Evolutionary conservation across 2,113 vertebrate genomes (phyloP).

Genomic region (Oplegnathus fasciatus): DNA sequence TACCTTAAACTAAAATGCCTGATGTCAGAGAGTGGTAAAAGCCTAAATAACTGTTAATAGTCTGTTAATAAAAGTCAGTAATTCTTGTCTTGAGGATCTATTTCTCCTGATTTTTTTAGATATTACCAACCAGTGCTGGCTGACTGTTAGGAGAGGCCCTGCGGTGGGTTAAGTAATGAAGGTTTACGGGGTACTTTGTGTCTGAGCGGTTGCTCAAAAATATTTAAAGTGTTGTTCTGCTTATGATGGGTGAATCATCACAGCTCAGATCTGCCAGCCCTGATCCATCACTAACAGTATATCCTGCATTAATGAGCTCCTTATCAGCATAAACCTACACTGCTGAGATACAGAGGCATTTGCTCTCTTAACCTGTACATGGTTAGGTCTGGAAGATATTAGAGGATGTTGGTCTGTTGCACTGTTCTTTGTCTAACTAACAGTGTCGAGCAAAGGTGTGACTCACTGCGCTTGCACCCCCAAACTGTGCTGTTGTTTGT

Average conservation of each 20-base stretch:
- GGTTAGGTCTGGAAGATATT: slow-evolving; percentile 45
- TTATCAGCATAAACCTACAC: slow-evolving; percentile 71
- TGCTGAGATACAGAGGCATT: slow-evolving; percentile 69
- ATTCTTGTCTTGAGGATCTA: slow-evolving; percentile 21
- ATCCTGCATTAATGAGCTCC: slow-evolving; percentile 76
- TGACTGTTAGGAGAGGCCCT: slow-evolving; percentile 14
- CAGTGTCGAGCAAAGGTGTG: slow-evolving; percentile 60
- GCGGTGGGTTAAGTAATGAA: slow-evolving; percentile 23
- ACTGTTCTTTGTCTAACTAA: slow-evolving; percentile 54
- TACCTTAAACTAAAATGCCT: not conserved
- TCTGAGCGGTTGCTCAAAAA: slow-evolving; percentile 63
- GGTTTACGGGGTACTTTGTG: slow-evolving; percentile 49
- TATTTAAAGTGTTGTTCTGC: slow-evolving; percentile 72
- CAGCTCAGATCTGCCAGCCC: slow-evolving; percentile 47
- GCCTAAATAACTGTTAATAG: not conserved
- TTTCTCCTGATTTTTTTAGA: slow-evolving; percentile 37
- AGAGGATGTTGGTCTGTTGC: slow-evolving; percentile 36
- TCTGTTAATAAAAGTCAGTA: slow-evolving; percentile 32
- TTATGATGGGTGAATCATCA: slow-evolving; percentile 82
- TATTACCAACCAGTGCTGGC: slow-evolving; percentile 43
- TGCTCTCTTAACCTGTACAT: slow-evolving; percentile 70
- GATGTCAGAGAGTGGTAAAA: not conserved
- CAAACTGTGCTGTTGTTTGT: slow-evolving; percentile 40
- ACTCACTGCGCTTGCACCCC: slow-evolving; percentile 51
- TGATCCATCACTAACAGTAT: slow-evolving; percentile 62